Base-by-base conservation (phyloP, 2,888 invertebrate species). In the Ligdia adustata region DNA sequence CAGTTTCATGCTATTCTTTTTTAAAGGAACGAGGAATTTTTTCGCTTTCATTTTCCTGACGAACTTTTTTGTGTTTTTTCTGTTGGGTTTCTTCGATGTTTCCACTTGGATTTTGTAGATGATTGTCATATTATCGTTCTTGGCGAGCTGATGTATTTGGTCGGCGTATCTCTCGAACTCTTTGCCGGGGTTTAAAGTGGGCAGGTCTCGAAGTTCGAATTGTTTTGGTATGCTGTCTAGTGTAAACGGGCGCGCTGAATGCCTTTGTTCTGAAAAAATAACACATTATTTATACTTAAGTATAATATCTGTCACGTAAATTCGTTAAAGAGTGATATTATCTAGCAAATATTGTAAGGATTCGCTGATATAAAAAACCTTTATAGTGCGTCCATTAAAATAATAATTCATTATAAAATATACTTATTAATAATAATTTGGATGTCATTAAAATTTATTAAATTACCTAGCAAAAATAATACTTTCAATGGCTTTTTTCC, bases 1-100 rank as follows among this genome's bases (percentile, higher is more conserved):
- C 3, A 86, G 57, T 33, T 82, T 87, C 84, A 87, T 84, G 35
- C 71, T 88, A 9, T 75, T 78, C 52, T 79, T 87, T 59, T 89
- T 89, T 16, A 89, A 51, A 0, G 89, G 88, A 9, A 88, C 67
- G 6, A 79, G 85, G 44, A 76, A 89, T 34, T 81, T 88, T 60
- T 88, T 89, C 0, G 77, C 63, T 22, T 69, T 75, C 0, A 57
- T 55, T 33, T 71, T 81, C 32, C 69, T 76, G 1, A 43, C 6
- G 5, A 52, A 52, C 38, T 69, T 79, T 20, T 64, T 64, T 0
- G 38, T 15, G 1, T 45, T 56, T 2, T 57, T 61, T 3, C 54
- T 1, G 20, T 47, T 54, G 2, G 34, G 44, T n/a, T 64, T 58
- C 9, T 73, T 68, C 0, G 54, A 6, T 4, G 76, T 28, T 15